These are phyloP conservation scores for Corydoras maculifer DNA, from an alignment of 2,113 vertebrate genomes.

Conservation along the genomic window DNA sequence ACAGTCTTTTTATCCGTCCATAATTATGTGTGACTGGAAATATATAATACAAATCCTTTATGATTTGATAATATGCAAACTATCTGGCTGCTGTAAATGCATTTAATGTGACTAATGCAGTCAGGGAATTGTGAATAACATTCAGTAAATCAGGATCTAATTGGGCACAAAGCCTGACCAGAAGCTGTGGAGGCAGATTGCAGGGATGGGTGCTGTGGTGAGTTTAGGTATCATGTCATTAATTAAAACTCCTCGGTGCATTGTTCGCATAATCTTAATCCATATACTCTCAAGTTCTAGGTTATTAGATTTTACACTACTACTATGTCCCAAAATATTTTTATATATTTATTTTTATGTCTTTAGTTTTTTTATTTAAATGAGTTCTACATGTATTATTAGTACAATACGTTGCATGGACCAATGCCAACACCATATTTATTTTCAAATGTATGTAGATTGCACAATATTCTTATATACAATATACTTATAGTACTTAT, in stretches of 20 bases:
- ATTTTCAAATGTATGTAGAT: too few relatives aligned
- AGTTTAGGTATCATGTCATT: conserved; percentile 30
- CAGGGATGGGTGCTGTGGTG: conserved; percentile 3
- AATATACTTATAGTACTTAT: too few relatives aligned
- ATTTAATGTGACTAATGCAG: conserved; percentile 29
- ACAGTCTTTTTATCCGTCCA: neutral
- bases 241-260: conserved; percentile 16
- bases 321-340: too few relatives aligned
- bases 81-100: neutral
- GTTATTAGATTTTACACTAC: too few relatives aligned
- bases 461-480: too few relatives aligned
- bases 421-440: too few relatives aligned
- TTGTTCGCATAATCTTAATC: too few relatives aligned
- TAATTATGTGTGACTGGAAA: conserved; percentile 11
- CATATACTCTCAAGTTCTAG: too few relatives aligned
- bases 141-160: conserved; percentile 41
- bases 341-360: too few relatives aligned
- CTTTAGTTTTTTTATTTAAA: too few relatives aligned
- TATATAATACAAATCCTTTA: conserved; percentile 11
- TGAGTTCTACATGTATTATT: too few relatives aligned
- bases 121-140: conserved; percentile 24
- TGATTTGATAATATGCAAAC: conserved; percentile 15
- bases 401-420: too few relatives aligned
- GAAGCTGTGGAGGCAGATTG: conserved; percentile 29
- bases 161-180: conserved; percentile 19